Base-by-base conservation (phyloP, 2,113 vertebrate genomes). In the Peromyscus polionotus region DNA sequence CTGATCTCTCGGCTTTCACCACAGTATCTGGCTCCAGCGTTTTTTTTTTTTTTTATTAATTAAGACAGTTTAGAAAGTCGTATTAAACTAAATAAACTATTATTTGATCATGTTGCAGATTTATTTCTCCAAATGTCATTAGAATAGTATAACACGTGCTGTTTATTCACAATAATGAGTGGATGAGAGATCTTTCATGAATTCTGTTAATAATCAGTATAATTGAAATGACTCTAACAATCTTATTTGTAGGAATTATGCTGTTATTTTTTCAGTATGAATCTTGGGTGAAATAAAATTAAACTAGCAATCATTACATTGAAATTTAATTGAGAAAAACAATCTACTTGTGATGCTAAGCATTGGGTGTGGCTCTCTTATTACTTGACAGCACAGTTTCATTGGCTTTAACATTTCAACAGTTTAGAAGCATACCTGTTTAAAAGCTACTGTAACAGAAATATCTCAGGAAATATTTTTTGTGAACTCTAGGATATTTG, bases 71-170 rank as follows among this genome's bases (percentile, higher is more conserved):
- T 51, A 51, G 8, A 51, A 51, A 51, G 51, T 51, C 51, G 1
- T 51, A 51, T 51, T 51, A 51, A 10, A 51, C 10, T 51, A 10
- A 51, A 96, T 92, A 95, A 94, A 90, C 33, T 84, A 26, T 93
- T 63, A 75, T 81, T 97, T 57, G 28, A 51, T 16, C 8, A 77
- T 6, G 19, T 22, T 57, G 83, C 42, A 61, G 12, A 33, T 4
- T 70, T 59, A 65, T 65, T 70, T 96, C 5, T 77, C 33, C 68
- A 0, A 2, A 22, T 88, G 2, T 2, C 7, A 12, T 13, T 73
- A 45, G 61, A 42, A 48, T 1, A 11, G 3, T 73, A 2, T 65
- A n/a, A 4, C 48, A 0, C 31, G 72, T 9, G 2, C 17, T 92
- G 22, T 5, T 65, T 87, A 36, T 84, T 88, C 61, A 20, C 16